Conservation (phyloP, 2,888 invertebrate species). For the Fissipunctia ypsillon region DNA sequence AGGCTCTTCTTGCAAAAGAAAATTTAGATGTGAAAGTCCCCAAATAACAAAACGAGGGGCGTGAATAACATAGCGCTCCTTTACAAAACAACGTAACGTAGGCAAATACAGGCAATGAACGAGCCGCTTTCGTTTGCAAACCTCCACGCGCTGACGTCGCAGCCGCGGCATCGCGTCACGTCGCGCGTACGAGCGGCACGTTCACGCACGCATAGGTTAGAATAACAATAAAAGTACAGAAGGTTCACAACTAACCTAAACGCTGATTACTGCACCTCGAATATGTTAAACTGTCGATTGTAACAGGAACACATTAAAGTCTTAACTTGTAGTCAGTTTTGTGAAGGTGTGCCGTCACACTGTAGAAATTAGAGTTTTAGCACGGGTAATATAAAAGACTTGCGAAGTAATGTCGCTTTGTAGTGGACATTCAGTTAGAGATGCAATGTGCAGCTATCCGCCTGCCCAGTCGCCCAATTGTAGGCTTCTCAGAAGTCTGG, state of each 20-base stretch:
- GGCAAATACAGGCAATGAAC: conserved; percentile 61
- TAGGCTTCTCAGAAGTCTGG: neutral
- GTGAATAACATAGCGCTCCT: conserved; percentile 26
- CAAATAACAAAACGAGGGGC: conserved; percentile 39
- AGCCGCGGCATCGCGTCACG: conserved; percentile 50
- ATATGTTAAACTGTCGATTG: neutral
- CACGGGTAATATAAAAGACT: too few relatives aligned
- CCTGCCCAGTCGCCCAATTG: neutral
- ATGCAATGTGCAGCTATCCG: neutral
- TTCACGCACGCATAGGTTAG: conserved; percentile 19
- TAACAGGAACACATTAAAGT: neutral
- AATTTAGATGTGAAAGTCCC: neutral
- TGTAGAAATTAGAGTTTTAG: neutral
- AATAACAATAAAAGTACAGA: neutral
- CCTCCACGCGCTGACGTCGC: conserved; percentile 63
- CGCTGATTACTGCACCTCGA: neutral
- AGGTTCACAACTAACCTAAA: conserved; percentile 8
- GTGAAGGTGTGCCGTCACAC: neutral
- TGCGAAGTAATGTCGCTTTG: neutral
- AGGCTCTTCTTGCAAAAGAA: neutral
- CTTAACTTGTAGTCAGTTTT: neutral
- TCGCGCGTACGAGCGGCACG: conserved; percentile 46
- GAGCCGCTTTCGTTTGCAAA: conserved; percentile 48
- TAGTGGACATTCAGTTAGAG: neutral
- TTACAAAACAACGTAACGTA: conserved; percentile 51